Evolutionary conservation across 1,140 invertebrate genomes (phyloP).

Genomic region (Bombus soroeensis): DNA sequence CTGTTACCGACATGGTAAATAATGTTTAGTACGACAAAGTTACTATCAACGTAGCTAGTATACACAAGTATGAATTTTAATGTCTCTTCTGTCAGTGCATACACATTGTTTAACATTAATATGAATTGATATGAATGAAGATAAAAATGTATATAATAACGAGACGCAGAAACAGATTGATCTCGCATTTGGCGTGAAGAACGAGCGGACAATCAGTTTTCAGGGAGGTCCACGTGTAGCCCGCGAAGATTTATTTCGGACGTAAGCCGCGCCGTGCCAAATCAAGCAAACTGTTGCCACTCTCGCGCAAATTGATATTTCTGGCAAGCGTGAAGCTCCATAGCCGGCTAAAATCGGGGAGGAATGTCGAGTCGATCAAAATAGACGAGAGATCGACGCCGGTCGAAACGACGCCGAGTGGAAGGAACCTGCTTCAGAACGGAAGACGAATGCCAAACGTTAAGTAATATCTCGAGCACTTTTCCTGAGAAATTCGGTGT

Average conservation of each 20-base stretch:
- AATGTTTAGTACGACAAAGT: too few relatives aligned
- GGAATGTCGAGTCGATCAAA: slow-evolving; percentile 38
- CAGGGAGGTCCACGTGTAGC: slow-evolving; percentile 21
- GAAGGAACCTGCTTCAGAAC: slow-evolving; percentile 11
- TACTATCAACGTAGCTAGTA: too few relatives aligned
- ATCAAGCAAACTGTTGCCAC: slow-evolving; percentile 77
- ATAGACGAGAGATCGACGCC: slow-evolving; percentile 41
- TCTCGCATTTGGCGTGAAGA: slow-evolving; percentile 17
- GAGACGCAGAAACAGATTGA: background rate
- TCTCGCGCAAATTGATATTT: slow-evolving; percentile 75
- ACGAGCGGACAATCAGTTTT: slow-evolving; percentile 54
- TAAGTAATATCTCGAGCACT: slow-evolving; percentile 44
- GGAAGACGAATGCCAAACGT: slow-evolving; percentile 51
- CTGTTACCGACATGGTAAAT: too few relatives aligned
- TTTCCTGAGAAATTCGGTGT: background rate
- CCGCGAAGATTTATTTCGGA: slow-evolving; percentile 67
- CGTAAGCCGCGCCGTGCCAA: slow-evolving; percentile 62
- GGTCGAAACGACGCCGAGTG: slow-evolving; percentile 12
- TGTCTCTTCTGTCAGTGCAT: too few relatives aligned
- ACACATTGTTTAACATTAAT: too few relatives aligned
- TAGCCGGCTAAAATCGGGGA: slow-evolving; percentile 21
- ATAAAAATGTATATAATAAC: background rate
- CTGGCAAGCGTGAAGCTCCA: slow-evolving; percentile 64
- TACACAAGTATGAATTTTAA: too few relatives aligned
- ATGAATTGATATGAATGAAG: too few relatives aligned